Conservation (phyloP, 2,888 invertebrate species). For the Linnaemya tessellans region DNA sequence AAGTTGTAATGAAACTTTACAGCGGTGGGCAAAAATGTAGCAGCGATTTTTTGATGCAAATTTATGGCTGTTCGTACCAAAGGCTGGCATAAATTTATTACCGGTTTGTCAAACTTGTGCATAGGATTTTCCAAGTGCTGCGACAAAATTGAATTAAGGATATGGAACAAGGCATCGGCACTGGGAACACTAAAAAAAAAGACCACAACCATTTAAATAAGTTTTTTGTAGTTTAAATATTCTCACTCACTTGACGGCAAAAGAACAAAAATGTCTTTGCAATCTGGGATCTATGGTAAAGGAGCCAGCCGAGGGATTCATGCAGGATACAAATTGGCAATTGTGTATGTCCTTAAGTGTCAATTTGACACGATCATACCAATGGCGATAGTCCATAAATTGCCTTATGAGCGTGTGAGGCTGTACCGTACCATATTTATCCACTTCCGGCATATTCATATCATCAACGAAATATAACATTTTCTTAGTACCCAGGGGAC, state of each 20-base stretch:
- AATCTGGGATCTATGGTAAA: constrained; percentile 96
- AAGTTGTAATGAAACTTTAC: constrained; percentile 97
- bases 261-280: constrained; percentile 94
- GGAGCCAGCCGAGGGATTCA: constrained; percentile 98
- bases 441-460: constrained; percentile 98
- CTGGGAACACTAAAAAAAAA: constrained; percentile 89
- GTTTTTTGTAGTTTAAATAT: background rate
- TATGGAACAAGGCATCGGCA: constrained; percentile 90
- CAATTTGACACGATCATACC: constrained; percentile 96
- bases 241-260: constrained; percentile 88
- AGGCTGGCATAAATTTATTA: constrained; percentile 86
- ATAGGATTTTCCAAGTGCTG: constrained; percentile 88
- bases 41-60: constrained; percentile 89
- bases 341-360: constrained; percentile 95
- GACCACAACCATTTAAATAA: constrained; percentile 1
- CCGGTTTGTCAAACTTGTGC: constrained; percentile 87
- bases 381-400: constrained; percentile 96
- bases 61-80: constrained; percentile 89
- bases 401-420: constrained; percentile 96
- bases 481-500: constrained; percentile 95
- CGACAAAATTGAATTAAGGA: constrained; percentile 91
- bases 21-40: constrained; percentile 94
- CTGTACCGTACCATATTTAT: constrained; percentile 96
- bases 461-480: constrained; percentile 98
- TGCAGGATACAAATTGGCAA: constrained; percentile 96